A percentile compares a stretch with the other conserved stretches of the same genome.
These are phyloP conservation scores for Rallus crepitans DNA, from an alignment of 2,797 vertebrate genomes.

Conservation along the genomic window DNA sequence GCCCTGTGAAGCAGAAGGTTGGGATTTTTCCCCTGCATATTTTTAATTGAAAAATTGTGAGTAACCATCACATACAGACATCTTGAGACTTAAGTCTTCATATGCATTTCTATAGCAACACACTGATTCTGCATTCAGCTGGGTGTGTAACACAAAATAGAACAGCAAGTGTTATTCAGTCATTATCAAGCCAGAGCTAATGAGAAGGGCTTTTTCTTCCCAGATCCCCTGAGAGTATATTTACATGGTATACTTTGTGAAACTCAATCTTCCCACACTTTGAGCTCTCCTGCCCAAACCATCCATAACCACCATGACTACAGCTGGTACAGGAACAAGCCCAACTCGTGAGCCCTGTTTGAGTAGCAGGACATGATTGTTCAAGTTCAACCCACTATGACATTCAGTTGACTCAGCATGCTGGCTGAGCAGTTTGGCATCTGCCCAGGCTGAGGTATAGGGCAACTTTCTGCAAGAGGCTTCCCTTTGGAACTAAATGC, in stretches of 20 bases:
- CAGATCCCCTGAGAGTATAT: not conserved
- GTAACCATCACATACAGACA: not conserved
- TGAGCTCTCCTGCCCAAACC: not conserved
- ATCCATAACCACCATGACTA: not conserved
- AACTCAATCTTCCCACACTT: not conserved
- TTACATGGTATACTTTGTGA: not conserved
- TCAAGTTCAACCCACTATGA: not conserved
- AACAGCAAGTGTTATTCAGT: not conserved
- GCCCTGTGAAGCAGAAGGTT: not conserved
- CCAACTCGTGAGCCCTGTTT: fast-evolving
- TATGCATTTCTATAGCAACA: not conserved
- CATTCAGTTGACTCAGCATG: not conserved
- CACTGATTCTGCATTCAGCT: not conserved
- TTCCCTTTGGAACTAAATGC: not conserved
- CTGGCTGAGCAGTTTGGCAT: not conserved
- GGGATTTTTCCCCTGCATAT: not conserved
- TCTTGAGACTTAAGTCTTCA: not conserved
- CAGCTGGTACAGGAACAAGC: not conserved
- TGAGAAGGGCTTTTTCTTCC: not conserved
- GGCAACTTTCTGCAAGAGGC: not conserved
- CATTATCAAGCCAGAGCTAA: not conserved
- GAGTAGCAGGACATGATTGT: not conserved
- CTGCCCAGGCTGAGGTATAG: not conserved
- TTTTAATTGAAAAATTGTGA: not conserved
- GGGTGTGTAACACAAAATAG: not conserved